Evolutionary conservation across 2,113 vertebrate species (phyloP), one percentile per base, ranked within the genome.

Genomic region (Phoxinus phoxinus): DNA sequence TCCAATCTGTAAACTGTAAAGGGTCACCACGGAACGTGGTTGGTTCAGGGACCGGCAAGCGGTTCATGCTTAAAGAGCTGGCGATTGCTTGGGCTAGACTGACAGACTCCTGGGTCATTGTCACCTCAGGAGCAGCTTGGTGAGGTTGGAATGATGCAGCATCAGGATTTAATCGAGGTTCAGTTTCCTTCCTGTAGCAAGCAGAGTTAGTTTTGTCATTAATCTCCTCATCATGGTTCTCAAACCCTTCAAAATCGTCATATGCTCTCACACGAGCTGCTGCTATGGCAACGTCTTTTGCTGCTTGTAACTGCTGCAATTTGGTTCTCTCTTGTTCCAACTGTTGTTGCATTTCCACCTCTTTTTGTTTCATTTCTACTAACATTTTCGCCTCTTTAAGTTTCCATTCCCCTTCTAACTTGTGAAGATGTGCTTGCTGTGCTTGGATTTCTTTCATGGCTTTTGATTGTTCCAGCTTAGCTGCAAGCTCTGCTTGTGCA

Each of bases 241-340:
- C 51, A 53, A 53, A 53, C 4, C 51, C 13, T 51, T 51, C 87
- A 85, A 63, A 74, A 35, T 23, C 30, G 4, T 85, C 12, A 27
- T 87, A 89, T 32, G 61, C 84, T 44, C 56, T 83, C 13, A 90
- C 86, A 3, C 79, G 23, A 58, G 87, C 89, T 89, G 88, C 79
- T 46, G 89, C 89, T 86, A 87, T 30, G 6, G 35, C 41, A 15
- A 90, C 77, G 0, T 90, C 86, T 1, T 59, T 84, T 12, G 44
- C 81, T 89, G 82, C 86, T 81, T 90, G 78, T 84, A 91, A 27
- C 86, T 82, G 74, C 12, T 80, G 80, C 6, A 90, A 44, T 46
- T 84, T 89, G 74, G 78, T 27, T 85, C 27, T 87, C 30, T 91
- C 82, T 10, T 81, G 15, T 17, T 81, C 25, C 23, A 48, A n/a